Evolutionary conservation across 2,888 invertebrate species (phyloP), one percentile per base, ranked within the genome.

Genomic region (Diarsia rubi): DNA sequence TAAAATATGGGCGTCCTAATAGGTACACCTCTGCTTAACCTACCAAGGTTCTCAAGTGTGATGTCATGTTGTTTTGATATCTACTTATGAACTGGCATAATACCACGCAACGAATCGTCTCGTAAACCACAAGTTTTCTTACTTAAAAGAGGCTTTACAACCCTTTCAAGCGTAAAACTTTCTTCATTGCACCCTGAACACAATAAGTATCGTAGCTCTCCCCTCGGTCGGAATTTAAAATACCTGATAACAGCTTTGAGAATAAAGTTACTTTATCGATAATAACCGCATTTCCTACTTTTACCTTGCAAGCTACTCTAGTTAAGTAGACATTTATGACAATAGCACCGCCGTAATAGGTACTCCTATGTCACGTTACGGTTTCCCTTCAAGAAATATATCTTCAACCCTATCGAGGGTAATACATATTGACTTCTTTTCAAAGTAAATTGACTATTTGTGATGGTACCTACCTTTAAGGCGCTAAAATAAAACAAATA

Each of bases 271-370:
- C 84, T 73, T 72, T 82, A 83, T 79, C 84, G 84, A 87, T 87
- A 79, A 67, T 83, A 86, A 75, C 65, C 54, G 64, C 88, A 79
- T 83, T 87, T 75, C 62, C 84, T 82, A 74, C 74, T 87, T 72
- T 85, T 78, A 82, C 79, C 75, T 82, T 77, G 72, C 79, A 73
- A 83, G 44, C 75, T 80, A 85, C 86, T 87, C 84, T 73, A 73
- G 70, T 73, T 85, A 76, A 87, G 88, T 86, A 85, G 84, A 83
- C 84, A 83, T 85, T 85, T 85, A 88, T 88, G 75, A 88, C 88
- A 80, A 86, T 80, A 73, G 80, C 74, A 64, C 42, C 16, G 42
- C 31, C 59, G 63, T 86, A 86, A 80, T 80, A 75, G 77, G 67
- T 75, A 59, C 81, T 83, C 73, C 31, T 73, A 59, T 60, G 77